Conservation (phyloP, 2,113 vertebrate species). For the Kryptolebias marmoratus region DNA sequence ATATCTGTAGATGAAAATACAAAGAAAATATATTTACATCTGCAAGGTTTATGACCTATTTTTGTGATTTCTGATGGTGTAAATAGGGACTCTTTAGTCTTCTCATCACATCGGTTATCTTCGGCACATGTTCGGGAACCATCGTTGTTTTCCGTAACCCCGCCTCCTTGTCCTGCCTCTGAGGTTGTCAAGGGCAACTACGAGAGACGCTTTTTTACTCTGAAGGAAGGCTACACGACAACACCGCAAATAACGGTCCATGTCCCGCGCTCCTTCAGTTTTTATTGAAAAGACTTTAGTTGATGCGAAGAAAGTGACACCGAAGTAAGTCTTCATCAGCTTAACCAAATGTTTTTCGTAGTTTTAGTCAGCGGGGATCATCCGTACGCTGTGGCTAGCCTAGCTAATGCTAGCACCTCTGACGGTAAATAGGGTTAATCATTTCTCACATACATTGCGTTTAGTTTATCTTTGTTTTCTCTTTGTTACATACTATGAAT, state of each 20-base stretch:
- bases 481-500: not conserved
- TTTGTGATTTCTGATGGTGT: no score
- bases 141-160: slow-evolving; percentile 61
- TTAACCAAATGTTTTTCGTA: not conserved
- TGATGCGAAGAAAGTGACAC: not conserved
- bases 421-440: slow-evolving; percentile 35
- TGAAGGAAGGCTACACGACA: slow-evolving; percentile 19
- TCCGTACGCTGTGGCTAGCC: slow-evolving; percentile 44
- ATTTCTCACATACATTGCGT: not conserved
- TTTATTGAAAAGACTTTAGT: not conserved
- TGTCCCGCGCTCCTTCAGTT: not conserved
- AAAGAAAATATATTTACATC: no score
- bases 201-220: slow-evolving; percentile 62
- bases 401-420: slow-evolving; percentile 53
- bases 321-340: slow-evolving; percentile 6
- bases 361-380: not conserved
- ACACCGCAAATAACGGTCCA: slow-evolving; percentile 4
- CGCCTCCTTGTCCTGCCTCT: slow-evolving; percentile 26
- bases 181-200: slow-evolving; percentile 76
- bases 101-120: not conserved
- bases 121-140: slow-evolving; percentile 20
- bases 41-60: no score
- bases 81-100: no score
- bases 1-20: no score
- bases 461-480: not conserved